These are phyloP conservation scores for Phalera bucephala DNA, from an alignment of 2,888 invertebrate species.

Conservation along the genomic window DNA sequence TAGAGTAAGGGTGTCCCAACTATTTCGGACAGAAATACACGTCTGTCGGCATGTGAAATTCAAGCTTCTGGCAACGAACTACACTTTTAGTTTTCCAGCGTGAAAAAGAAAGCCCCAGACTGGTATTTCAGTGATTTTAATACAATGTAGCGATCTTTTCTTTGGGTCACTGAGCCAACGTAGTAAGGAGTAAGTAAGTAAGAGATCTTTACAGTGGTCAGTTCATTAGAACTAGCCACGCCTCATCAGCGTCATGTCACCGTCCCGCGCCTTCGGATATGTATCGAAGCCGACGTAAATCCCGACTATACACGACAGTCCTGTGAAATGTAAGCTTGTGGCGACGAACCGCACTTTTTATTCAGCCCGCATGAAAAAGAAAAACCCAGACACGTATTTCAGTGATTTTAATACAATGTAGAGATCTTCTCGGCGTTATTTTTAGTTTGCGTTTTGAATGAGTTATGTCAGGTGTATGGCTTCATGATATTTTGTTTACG, in stretches of 20 bases:
- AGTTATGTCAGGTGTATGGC: background rate
- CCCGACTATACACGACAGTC: conserved; percentile 10
- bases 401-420: conserved; percentile 16
- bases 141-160: conserved; percentile 17
- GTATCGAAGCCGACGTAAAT: too few species aligned
- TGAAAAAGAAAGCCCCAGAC: conserved; percentile 9
- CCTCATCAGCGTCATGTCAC: too few species aligned
- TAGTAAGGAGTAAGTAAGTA: too few species aligned
- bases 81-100: conserved; percentile 20
- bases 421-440: conserved; percentile 5
- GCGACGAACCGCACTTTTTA: conserved; percentile 23
- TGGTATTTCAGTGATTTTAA: conserved; percentile 12
- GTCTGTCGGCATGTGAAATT: conserved; percentile 37
- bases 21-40: too few species aligned
- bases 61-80: conserved; percentile 23
- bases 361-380: conserved; percentile 16
- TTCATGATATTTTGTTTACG: too few species aligned
- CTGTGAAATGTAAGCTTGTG: conserved; percentile 36
- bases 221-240: too few species aligned
- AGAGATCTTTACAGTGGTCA: too few species aligned
- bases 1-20: too few species aligned
- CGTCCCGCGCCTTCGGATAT: too few species aligned
- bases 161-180: too few species aligned
- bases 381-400: conserved; percentile 9
- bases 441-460: conserved; percentile 6